Evolutionary conservation across 2,113 vertebrate species (phyloP).

Genomic region (Ptilorrhoa leucosticta): DNA sequence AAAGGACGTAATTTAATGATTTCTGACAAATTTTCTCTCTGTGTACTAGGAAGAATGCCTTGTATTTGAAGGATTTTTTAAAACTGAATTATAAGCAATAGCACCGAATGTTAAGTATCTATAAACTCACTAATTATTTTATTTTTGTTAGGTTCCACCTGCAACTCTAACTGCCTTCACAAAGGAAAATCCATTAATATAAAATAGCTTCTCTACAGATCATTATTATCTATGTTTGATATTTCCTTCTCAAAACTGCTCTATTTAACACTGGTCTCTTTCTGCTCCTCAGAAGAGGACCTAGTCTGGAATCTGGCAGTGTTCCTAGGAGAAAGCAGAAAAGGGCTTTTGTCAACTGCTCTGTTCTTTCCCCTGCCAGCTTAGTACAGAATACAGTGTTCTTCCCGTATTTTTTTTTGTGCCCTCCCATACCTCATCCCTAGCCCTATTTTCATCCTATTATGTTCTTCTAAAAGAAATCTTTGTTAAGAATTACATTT

Average conservation of each 20-base stretch:
- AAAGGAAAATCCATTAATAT: neutral
- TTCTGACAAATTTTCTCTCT: neutral
- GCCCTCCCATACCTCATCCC: neutral
- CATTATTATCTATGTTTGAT: neutral
- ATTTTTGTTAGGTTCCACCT: neutral
- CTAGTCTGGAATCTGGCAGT: conserved; percentile 16
- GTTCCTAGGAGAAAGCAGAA: neutral
- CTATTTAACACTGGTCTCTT: conserved; percentile 1
- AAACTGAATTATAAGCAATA: neutral
- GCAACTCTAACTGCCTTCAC: neutral
- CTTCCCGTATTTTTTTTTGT: neutral
- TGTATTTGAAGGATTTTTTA: neutral
- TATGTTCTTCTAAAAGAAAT: neutral
- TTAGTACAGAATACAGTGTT: neutral
- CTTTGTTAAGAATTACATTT: neutral
- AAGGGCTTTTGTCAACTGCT: conserved; percentile 1
- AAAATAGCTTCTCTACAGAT: neutral
- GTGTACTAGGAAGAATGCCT: neutral
- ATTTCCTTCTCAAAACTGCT: neutral
- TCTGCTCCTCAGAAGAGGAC: neutral
- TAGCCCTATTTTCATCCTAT: neutral
- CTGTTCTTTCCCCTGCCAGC: neutral
- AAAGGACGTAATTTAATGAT: neutral
- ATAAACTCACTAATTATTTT: neutral
- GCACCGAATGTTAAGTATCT: neutral